These are phyloP conservation scores for Suillia variegata DNA, from an alignment of 2,888 invertebrate species.

Conservation along the genomic window DNA sequence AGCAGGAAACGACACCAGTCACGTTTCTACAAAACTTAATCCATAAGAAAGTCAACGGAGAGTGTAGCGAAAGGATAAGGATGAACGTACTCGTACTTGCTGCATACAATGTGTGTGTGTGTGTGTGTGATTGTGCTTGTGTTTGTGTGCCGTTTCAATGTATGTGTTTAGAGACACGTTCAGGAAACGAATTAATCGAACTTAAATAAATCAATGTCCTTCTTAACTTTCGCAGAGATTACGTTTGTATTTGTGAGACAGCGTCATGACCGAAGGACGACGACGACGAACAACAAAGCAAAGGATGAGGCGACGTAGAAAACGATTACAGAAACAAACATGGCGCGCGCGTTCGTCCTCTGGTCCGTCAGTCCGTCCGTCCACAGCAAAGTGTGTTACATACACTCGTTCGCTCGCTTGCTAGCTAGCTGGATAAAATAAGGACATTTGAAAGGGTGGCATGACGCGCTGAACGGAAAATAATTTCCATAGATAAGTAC, in stretches of 20 bases:
- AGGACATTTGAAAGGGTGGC: slow-evolving; percentile 18
- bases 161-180: no score
- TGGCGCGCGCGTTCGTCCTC: neutral
- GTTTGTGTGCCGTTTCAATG: no score
- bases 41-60: slow-evolving; percentile 30
- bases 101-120: neutral
- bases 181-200: slow-evolving; percentile 60
- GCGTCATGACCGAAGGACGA: neutral
- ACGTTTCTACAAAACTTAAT: slow-evolving; percentile 49
- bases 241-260: slow-evolving; percentile 31
- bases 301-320: neutral
- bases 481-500: slow-evolving; percentile 38
- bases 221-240: slow-evolving; percentile 51
- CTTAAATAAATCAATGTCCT: slow-evolving; percentile 61
- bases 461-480: slow-evolving; percentile 35
- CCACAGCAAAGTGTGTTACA: slow-evolving; percentile 22
- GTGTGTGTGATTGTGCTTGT: slow-evolving; percentile 26
- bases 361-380: no score
- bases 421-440: slow-evolving; percentile 3
- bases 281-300: slow-evolving; percentile 16
- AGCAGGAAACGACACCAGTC: slow-evolving; percentile 51
- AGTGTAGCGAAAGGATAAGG: slow-evolving; percentile 27
- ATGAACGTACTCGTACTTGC: slow-evolving; percentile 11
- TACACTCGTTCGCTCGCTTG: no score
- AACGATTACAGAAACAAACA: slow-evolving; percentile 30